phyloP scores from a whole-genome alignment of 2,113 vertebrate genomes.

The Leiothrix lutea region DNA sequence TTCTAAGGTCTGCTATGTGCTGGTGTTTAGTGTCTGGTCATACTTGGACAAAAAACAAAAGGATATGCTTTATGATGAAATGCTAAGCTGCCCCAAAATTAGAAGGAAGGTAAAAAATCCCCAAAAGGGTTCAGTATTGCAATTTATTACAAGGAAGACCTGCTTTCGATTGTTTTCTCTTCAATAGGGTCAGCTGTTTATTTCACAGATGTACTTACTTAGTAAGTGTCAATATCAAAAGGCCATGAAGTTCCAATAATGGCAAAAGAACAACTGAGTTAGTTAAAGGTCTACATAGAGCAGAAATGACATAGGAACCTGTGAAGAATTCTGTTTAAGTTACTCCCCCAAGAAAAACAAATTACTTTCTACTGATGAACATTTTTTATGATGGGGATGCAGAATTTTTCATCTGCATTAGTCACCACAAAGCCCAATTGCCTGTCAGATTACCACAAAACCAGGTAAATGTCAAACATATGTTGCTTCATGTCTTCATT shows the following conservation, averaged over 20 bases:
- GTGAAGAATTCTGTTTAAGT: neutral
- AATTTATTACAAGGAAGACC: neutral
- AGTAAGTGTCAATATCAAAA: neutral
- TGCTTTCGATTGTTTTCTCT: neutral
- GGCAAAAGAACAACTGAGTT: neutral
- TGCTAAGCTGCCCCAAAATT: neutral
- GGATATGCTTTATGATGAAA: neutral
- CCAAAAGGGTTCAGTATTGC: neutral
- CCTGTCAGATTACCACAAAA: neutral
- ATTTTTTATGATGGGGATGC: neutral
- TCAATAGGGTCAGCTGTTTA: neutral
- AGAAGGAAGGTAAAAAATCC: neutral
- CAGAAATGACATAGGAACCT: neutral
- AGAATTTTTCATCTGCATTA: neutral
- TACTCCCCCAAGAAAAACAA: neutral
- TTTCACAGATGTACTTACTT: neutral
- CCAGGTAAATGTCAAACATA: neutral
- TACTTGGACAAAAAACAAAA: neutral
- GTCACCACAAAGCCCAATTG: neutral
- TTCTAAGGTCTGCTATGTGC: neutral
- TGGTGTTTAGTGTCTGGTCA: fast-evolving
- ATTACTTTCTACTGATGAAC: neutral
- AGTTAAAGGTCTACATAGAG: neutral
- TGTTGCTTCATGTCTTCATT: neutral
- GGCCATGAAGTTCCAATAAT: neutral